Percentiles rank a stretch among this genome's conserved stretches.
These are phyloP conservation scores for Trachythela sp. DNA, from an alignment of 64 coral and sea anemone genomes.

Conservation along the genomic window DNA sequence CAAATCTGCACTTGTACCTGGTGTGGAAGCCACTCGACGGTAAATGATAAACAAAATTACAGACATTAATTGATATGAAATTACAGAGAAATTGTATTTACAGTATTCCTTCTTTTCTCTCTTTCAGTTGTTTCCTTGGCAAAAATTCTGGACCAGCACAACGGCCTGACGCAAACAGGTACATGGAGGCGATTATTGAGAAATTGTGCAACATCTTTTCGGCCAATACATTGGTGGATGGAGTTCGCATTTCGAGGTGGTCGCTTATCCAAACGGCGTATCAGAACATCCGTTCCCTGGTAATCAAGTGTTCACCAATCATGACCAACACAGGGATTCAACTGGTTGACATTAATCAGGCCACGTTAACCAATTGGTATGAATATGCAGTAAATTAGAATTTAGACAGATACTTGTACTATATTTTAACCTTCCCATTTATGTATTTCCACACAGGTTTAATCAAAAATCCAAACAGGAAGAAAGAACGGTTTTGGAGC, in stretches of 20 bases:
- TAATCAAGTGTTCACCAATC: neutral
- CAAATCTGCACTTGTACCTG: constrained; percentile 22
- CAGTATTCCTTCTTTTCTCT: neutral
- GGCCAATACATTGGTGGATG: neutral
- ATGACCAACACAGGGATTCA: neutral
- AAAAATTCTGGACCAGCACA: neutral
- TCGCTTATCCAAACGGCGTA: constrained; percentile 6
- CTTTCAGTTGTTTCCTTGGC: constrained; percentile 16
- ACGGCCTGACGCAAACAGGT: constrained; percentile 32
- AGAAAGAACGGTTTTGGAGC: neutral
- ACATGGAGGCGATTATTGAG: constrained; percentile 38
- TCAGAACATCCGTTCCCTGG: neutral
- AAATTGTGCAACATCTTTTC: neutral
- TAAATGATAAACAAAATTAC: too few relatives aligned
- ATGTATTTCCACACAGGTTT: neutral
- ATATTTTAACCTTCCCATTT: neutral
- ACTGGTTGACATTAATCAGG: neutral
- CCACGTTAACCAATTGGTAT: neutral
- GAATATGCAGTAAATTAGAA: neutral
- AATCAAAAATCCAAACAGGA: neutral
- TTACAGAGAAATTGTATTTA: neutral
- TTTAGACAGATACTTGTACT: too few relatives aligned
- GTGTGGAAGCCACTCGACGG: neutral
- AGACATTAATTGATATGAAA: too few relatives aligned
- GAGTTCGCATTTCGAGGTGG: neutral